Base-by-base conservation (phyloP, 2,888 invertebrate genomes). In the Theretra japonica region DNA sequence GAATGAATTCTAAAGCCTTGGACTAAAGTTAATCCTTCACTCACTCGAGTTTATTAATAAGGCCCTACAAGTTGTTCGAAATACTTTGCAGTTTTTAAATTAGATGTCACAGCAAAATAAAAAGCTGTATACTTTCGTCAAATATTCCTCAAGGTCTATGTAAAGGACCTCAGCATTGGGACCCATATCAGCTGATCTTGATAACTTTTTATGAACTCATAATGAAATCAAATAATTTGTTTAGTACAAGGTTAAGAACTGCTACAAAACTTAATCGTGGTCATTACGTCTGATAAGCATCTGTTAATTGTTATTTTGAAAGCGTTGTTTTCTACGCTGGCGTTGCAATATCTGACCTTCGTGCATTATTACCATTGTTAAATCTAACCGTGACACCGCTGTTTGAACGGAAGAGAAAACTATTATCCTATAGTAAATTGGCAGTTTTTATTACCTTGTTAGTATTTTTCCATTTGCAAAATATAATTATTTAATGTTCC, bases 361-460 rank as follows among this genome's bases (percentile, higher is more conserved):
- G 23, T 48, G 17, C 23, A 48, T 21, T 41, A 65, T 65, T 48
- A 65, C 62, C 62, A 41, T 62, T 62, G 62, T 62, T 62, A 48
- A 53, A 68, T 72, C 73, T 78, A 70, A 73, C 74, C 53, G 70
- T 69, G 62, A 65, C 65, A 65, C 65, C 48, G 41, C 65, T 62
- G 62, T 48, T 23, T 23, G 6, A 65, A 48, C 17, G 48, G 48
- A 48, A 65, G 21, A 48, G 23, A 65, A 48, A 41, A 48, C 23
- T 33, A 60, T 21, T 41, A 65, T 23, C 48, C 7, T 23, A 65
- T 23, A 65, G 25, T 48, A 6, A 48, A 33, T n/a, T 21, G 41
- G 41, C 23, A 25, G 21, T 41, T 62, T 21, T 48, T 15, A 62
- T 41, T 62, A 41, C 33, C 17, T 41, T 21, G 5, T 41, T 41